These are phyloP conservation scores for Neuroterus valhalla DNA, from an alignment of 1,140 invertebrate genomes.

Conservation along the genomic window DNA sequence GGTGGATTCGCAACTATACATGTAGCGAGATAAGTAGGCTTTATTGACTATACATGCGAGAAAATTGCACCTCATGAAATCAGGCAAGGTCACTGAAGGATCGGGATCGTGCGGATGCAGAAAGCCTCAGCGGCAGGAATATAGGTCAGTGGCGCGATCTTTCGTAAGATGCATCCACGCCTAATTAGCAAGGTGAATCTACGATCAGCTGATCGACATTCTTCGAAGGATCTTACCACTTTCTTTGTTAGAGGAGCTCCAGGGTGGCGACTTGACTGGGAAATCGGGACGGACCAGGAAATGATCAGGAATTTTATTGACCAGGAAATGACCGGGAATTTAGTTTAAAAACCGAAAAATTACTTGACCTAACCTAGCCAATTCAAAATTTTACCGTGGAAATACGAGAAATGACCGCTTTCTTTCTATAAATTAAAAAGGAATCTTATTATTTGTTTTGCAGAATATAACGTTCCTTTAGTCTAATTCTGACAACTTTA, in stretches of 20 bases:
- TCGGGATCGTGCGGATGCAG: constrained; percentile 5
- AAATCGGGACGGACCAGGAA: too few species aligned
- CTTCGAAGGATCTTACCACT: not conserved
- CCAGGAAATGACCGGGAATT: too few species aligned
- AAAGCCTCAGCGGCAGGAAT: constrained; percentile 5
- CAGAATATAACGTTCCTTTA: too few species aligned
- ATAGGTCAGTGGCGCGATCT: constrained; percentile 26
- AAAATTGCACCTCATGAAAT: not conserved
- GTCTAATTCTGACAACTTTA: too few species aligned
- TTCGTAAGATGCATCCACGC: constrained; percentile 3
- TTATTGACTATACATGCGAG: not conserved
- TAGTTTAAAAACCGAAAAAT: too few species aligned
- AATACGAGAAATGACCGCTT: too few species aligned
- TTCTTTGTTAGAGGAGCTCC: constrained; percentile 24
- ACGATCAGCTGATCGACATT: constrained; percentile 23
- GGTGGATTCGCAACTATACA: constrained; percentile 13
- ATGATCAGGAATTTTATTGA: too few species aligned
- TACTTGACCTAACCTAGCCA: too few species aligned
- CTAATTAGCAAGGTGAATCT: constrained; percentile 23
- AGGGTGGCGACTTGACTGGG: too few species aligned
- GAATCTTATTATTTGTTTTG: too few species aligned
- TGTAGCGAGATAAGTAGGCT: constrained; percentile 3
- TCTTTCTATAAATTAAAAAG: too few species aligned
- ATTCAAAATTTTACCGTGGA: too few species aligned
- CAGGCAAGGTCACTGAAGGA: constrained; percentile 14